Percentiles rank a stretch among this genome's conserved stretches.
Evolutionary conservation across 2,888 invertebrate genomes (phyloP).

Genomic region (Plutella xylostella): DNA sequence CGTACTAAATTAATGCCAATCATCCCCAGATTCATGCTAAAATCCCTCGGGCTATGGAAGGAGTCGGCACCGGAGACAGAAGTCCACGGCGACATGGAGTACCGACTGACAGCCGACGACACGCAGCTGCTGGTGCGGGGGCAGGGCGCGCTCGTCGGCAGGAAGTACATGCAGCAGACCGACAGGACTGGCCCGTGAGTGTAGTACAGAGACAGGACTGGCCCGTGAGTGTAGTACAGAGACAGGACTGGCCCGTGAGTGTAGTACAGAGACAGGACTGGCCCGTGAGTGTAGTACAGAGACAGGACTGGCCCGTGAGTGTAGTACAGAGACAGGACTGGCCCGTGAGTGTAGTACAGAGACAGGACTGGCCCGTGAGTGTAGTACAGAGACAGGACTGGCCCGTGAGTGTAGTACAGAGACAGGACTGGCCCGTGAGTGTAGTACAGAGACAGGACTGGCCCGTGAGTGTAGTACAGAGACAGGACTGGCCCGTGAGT

Average conservation of each 20-base stretch:
- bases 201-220: background rate
- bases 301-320: no score
- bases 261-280: no score
- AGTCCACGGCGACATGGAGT: conserved; percentile 48
- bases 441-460: no score
- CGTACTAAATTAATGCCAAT: background rate
- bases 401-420: no score
- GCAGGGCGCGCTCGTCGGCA: conserved; percentile 38
- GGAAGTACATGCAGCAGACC: conserved; percentile 46
- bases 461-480: conserved; percentile 29
- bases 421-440: no score
- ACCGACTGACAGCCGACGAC: conserved; percentile 39
- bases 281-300: no score
- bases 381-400: no score
- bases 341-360: no score
- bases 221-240: no score
- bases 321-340: no score
- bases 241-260: no score
- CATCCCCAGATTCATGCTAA: conserved; percentile 84
- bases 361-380: no score
- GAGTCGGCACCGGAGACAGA: conserved; percentile 53
- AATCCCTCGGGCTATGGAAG: conserved; percentile 91
- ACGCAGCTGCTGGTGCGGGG: conserved; percentile 44
- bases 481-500: conserved; percentile 53
- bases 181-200: conserved; percentile 53